phyloP scores from a whole-genome alignment of 2,113 vertebrate species.

The Phalacrocorax pelagicus region DNA sequence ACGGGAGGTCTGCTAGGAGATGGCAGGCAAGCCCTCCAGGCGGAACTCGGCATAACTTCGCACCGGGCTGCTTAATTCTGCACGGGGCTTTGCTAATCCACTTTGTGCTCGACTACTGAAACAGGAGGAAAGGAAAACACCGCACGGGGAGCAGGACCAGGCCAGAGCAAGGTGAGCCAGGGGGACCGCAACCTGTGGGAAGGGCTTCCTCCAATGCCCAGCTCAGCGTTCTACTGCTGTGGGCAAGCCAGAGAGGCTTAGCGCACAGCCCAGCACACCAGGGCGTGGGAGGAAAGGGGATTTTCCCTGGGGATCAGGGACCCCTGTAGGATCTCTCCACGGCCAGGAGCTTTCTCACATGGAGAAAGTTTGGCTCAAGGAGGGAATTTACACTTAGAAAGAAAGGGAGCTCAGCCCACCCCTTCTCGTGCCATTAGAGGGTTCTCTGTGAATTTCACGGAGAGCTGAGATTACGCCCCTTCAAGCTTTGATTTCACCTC shows the following conservation, averaged over 20 bases:
- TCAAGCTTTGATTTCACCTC: conserved; percentile 1
- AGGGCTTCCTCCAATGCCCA: neutral
- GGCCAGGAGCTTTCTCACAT: conserved; percentile 1
- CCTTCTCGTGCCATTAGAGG: neutral
- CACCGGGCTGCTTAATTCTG: conserved; percentile 1
- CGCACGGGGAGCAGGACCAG: neutral
- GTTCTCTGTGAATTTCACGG: conserved; percentile 26
- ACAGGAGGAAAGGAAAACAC: neutral
- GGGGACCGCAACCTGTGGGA: neutral
- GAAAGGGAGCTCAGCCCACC: neutral
- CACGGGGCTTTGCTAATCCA: conserved; percentile 24
- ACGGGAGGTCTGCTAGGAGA: neutral
- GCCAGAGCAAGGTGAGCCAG: neutral
- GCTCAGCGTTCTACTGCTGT: neutral
- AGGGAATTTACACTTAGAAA: neutral
- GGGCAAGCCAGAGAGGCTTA: neutral
- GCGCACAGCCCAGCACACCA: neutral
- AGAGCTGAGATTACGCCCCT: neutral
- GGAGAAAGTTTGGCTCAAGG: conserved; percentile 12
- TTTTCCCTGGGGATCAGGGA: conserved; percentile 35
- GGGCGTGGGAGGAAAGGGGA: conserved; percentile 48
- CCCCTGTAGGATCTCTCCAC: conserved; percentile 10
- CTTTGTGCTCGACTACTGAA: conserved; percentile 1
- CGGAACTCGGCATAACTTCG: neutral
- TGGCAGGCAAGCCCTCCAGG: neutral